Conservation (phyloP, 2,113 vertebrate species). For the Castor canadensis region DNA sequence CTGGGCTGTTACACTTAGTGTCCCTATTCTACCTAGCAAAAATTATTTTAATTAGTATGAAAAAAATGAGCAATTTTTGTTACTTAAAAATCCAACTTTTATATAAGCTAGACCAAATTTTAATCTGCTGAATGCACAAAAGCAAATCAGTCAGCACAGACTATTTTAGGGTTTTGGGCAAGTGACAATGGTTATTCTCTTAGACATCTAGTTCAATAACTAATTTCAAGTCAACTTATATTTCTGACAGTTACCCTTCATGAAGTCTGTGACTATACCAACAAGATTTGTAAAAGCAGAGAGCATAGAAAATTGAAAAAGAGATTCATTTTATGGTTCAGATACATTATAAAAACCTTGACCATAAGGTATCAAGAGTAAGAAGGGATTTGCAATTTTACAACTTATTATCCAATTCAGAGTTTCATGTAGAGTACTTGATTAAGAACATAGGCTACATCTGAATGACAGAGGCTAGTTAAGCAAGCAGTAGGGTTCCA, state of each 20-base stretch:
- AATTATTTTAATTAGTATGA: background rate
- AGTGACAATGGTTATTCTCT: background rate
- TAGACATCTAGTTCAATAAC: background rate
- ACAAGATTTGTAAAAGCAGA: constrained; percentile 41
- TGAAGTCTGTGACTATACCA: background rate
- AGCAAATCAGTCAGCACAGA: background rate
- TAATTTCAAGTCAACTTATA: constrained; percentile 35
- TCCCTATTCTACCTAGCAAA: background rate
- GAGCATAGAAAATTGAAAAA: constrained; percentile 36
- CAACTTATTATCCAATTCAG: background rate
- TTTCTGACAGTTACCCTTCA: background rate
- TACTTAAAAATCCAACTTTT: background rate
- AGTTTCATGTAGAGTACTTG: background rate
- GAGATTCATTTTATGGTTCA: constrained; percentile 43
- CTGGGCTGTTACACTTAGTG: background rate
- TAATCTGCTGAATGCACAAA: background rate
- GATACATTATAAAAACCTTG: constrained; percentile 15
- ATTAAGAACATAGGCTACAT: background rate
- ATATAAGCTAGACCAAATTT: background rate
- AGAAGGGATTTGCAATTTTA: background rate
- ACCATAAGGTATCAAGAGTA: constrained; percentile 1
- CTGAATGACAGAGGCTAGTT: background rate
- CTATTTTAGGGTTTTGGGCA: background rate
- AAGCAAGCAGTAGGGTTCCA: background rate
- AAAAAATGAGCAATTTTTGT: background rate